Conservation (phyloP, 92 coral and sea anemone species). For the Galaxea fascicularis region DNA sequence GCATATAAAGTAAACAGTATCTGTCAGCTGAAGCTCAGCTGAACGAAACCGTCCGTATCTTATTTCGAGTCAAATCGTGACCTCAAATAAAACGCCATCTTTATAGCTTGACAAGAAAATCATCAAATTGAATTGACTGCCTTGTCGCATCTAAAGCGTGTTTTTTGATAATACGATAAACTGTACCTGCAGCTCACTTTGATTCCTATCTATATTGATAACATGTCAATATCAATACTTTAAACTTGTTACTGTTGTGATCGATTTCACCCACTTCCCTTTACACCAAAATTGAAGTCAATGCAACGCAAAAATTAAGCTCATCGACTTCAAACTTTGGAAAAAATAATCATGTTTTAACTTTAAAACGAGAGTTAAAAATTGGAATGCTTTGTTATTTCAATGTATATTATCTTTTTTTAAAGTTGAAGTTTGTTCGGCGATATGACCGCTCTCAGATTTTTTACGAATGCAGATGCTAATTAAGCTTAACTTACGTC, state of each 20-base stretch:
- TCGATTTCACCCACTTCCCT: slow-evolving; percentile 8
- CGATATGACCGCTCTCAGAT: neutral
- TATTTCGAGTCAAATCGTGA: no score
- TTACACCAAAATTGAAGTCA: neutral
- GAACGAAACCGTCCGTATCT: no score
- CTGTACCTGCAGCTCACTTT: neutral
- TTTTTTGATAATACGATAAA: no score
- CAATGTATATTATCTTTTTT: neutral
- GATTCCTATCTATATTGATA: neutral
- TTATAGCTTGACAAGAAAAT: no score
- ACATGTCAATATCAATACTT: slow-evolving; percentile 7
- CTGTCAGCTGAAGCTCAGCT: no score
- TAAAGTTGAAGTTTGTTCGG: neutral
- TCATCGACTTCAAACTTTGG: neutral
- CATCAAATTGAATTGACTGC: no score
- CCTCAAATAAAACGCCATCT: no score
- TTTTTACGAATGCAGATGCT: neutral
- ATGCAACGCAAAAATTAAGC: no score
- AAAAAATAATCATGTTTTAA: no score
- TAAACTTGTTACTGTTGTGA: neutral
- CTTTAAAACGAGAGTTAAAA: neutral
- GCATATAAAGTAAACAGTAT: neutral
- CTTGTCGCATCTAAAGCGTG: no score
- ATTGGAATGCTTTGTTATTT: no score
- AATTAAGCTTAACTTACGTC: slow-evolving; percentile 84